Percentiles rank a stretch among this genome's conserved stretches.
phyloP scores from a whole-genome alignment of 2,797 vertebrate genomes.

The Eleutherodactylus coqui region DNA sequence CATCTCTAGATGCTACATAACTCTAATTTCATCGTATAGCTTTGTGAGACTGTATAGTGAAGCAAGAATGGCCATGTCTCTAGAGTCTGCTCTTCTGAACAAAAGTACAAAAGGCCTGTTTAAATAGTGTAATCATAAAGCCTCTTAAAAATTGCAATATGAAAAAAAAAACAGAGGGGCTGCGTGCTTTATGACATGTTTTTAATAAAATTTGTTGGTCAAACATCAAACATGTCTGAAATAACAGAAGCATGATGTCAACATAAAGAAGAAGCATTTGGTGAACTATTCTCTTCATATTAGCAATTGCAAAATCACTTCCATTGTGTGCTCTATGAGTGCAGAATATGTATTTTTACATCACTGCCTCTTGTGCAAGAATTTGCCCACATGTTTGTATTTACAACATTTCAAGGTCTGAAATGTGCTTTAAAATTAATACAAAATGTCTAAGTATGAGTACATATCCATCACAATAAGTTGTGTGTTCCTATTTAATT shows the following conservation, averaged over 20 bases:
- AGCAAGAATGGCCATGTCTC: no score
- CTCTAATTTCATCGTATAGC: no score
- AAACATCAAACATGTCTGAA: no score
- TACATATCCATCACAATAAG: slow-evolving; percentile 62
- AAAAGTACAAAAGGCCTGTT: no score
- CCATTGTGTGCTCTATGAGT: neutral
- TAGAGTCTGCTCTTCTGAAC: no score
- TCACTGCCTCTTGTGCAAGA: neutral
- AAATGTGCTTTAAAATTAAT: slow-evolving; percentile 63
- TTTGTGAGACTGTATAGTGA: no score
- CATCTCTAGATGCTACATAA: no score
- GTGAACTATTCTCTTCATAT: neutral
- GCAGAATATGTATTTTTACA: neutral
- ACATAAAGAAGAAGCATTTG: neutral
- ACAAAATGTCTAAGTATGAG: slow-evolving; percentile 64
- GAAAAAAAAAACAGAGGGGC: no score
- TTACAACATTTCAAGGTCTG: slow-evolving; percentile 65
- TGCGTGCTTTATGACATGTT: no score
- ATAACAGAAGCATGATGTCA: neutral
- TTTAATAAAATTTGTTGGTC: no score
- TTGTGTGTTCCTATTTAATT: slow-evolving; percentile 53
- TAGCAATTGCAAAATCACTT: neutral
- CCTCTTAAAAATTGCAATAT: no score
- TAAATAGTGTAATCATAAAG: no score
- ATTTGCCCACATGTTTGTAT: slow-evolving; percentile 22